A percentile compares a stretch with the other conserved stretches of the same genome.
Evolutionary conservation across 2,888 invertebrate species (phyloP).

Genomic region (Balanococcus diminutus): DNA sequence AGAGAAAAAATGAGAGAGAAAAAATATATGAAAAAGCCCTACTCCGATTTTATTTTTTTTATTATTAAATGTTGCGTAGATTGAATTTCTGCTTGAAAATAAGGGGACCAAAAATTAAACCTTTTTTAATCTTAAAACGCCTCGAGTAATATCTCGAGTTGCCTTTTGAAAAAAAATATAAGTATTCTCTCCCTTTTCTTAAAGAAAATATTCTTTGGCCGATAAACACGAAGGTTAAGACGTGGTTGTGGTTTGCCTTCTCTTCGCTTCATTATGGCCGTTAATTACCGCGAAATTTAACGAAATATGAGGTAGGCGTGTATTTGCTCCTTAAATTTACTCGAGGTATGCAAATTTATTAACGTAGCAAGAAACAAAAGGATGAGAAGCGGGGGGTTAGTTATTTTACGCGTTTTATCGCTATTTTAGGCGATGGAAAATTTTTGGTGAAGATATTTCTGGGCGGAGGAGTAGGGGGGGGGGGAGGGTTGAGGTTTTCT

Average conservation of each 20-base stretch:
- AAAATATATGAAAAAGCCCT: background rate
- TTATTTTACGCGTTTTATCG: background rate
- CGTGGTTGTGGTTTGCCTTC: background rate
- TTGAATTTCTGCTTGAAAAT: slow-evolving; percentile 32
- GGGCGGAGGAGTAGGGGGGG: background rate
- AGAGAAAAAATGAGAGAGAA: background rate
- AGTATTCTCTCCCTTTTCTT: background rate
- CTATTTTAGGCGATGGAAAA: background rate
- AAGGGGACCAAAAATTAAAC: slow-evolving; percentile 20
- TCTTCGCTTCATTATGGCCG: background rate
- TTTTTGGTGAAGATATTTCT: background rate
- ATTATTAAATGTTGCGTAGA: slow-evolving; percentile 16
- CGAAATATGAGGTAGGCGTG: background rate
- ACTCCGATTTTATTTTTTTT: background rate
- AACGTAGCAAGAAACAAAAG: background rate
- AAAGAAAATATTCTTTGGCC: background rate
- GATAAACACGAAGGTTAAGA: background rate
- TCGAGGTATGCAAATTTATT: slow-evolving; percentile 30
- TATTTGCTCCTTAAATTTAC: background rate
- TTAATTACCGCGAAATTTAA: slow-evolving; percentile 7
- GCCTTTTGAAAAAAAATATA: background rate
- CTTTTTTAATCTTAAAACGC: slow-evolving; percentile 17
- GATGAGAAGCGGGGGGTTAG: background rate
- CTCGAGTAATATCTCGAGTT: background rate
- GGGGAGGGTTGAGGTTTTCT: background rate